These are phyloP conservation scores for Thamnophis sirtalis DNA, from an alignment of 2,113 vertebrate genomes.

Conservation along the genomic window DNA sequence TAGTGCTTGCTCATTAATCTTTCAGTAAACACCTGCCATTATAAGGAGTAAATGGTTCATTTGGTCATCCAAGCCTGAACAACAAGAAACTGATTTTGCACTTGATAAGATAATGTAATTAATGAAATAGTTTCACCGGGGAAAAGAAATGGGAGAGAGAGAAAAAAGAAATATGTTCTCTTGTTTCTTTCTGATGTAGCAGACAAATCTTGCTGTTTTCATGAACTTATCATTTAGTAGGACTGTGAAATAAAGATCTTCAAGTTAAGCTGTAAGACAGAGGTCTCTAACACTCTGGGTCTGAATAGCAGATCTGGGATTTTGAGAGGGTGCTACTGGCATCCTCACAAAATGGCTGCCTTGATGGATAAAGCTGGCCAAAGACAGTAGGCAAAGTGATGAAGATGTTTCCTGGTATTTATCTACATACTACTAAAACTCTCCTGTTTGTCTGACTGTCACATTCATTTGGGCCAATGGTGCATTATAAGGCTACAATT, in stretches of 20 bases:
- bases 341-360: neutral
- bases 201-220: neutral
- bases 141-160: neutral
- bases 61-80: neutral
- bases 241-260: neutral
- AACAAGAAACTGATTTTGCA: constrained; percentile 12
- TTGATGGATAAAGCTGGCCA: neutral
- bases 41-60: constrained; percentile 20
- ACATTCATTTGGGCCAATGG: neutral
- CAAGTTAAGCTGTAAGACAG: neutral
- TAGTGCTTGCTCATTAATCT: constrained; percentile 38
- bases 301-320: neutral
- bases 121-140: neutral
- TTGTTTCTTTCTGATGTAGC: constrained; percentile 13
- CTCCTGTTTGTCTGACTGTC: neutral
- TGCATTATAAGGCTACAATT: neutral
- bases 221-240: neutral
- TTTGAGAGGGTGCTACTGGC: neutral
- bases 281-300: neutral
- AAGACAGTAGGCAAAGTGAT: neutral
- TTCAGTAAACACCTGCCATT: constrained; percentile 39
- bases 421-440: neutral
- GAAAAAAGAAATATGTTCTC: constrained; percentile 4
- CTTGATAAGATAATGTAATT: constrained; percentile 11
- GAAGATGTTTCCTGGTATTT: neutral